Conservation (phyloP, 2,113 vertebrate genomes). For the Macrotis lagotis region DNA sequence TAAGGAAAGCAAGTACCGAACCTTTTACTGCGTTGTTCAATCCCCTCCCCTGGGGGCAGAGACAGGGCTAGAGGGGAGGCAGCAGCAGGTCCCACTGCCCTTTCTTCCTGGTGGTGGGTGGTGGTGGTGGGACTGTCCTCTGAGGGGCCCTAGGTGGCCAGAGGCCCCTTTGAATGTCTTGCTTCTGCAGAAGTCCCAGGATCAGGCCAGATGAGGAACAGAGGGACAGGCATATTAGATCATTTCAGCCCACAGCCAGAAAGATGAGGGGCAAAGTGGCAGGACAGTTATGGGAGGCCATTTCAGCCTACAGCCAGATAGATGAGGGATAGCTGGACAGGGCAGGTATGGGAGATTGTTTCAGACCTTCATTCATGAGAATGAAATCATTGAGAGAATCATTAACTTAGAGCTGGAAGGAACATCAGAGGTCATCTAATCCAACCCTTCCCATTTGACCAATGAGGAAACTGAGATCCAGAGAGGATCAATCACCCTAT, state of each 20-base stretch:
- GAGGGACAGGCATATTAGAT: neutral
- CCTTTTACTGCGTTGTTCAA: conserved; percentile 87
- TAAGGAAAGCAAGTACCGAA: conserved; percentile 99
- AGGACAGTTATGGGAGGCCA: no score
- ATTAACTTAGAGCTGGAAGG: neutral
- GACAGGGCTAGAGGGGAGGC: conserved; percentile 1
- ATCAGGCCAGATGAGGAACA: neutral
- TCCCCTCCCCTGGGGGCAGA: conserved; percentile 41
- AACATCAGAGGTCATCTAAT: neutral
- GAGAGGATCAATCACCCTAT: neutral
- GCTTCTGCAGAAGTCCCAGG: neutral
- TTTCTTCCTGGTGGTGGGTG: neutral
- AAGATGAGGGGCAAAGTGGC: no score
- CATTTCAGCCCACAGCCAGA: no score
- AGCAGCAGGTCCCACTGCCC: conserved; percentile 19
- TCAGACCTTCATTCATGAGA: no score
- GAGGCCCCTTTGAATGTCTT: neutral
- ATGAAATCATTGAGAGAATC: neutral
- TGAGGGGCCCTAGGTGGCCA: neutral
- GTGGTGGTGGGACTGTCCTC: neutral
- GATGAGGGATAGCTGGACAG: no score
- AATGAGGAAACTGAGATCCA: neutral
- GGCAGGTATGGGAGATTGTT: no score
- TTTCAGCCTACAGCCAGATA: no score
- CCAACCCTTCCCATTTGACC: neutral